Percentiles rank a stretch among this genome's conserved stretches.
These are phyloP conservation scores for Pilophorus perplexus DNA, from an alignment of 2,888 invertebrate genomes.

Conservation along the genomic window DNA sequence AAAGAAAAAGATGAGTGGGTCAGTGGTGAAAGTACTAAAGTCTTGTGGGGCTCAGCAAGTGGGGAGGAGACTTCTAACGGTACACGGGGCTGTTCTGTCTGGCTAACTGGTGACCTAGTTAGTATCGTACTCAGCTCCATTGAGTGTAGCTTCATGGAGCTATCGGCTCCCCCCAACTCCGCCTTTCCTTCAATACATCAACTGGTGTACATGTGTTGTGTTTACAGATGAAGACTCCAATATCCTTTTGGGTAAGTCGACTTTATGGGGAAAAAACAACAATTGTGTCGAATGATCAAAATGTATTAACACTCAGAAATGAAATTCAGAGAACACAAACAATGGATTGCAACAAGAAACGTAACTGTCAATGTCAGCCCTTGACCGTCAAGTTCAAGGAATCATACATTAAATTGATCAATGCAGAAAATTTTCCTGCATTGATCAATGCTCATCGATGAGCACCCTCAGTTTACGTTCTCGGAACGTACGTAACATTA, in stretches of 20 bases:
- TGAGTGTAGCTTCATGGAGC: constrained; percentile 45
- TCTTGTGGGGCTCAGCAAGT: constrained; percentile 12
- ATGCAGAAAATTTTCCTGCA: too few species aligned
- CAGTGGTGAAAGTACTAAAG: constrained; percentile 43
- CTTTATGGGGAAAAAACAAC: not conserved
- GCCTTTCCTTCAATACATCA: constrained; percentile 22
- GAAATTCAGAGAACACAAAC: too few species aligned
- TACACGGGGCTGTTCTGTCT: constrained; percentile 26
- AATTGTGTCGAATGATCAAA: not conserved
- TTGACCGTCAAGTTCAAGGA: too few species aligned
- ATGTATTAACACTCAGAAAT: too few species aligned
- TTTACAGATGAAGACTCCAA: constrained; percentile 45
- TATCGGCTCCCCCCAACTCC: constrained; percentile 37
- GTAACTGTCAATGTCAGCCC: too few species aligned
- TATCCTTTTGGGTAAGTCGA: constrained; percentile 44
- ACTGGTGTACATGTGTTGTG: constrained; percentile 37
- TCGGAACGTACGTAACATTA: too few species aligned
- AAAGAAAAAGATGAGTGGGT: constrained; percentile 42
- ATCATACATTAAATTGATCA: too few species aligned
- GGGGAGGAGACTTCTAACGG: constrained; percentile 42
- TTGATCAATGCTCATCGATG: too few species aligned
- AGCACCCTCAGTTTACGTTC: too few species aligned
- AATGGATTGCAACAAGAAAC: too few species aligned
- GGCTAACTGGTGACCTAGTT: constrained; percentile 45
- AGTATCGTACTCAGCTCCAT: constrained; percentile 36